phyloP scores from a whole-genome alignment of 2,888 invertebrate species.

The Erebia ligea region DNA sequence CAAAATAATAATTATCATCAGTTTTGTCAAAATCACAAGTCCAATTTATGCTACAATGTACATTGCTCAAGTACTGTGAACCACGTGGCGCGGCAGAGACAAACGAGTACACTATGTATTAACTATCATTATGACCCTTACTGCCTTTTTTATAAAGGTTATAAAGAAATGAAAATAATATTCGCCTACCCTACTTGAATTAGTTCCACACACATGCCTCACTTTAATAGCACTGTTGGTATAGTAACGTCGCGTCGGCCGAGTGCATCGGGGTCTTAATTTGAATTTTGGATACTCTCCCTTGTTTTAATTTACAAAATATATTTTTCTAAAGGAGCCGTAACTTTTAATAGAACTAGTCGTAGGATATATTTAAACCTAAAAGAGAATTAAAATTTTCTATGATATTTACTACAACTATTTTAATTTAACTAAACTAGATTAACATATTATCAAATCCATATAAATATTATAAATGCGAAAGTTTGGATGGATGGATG shows the following conservation, averaged over 20 bases:
- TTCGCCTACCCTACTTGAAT: constrained; percentile 36
- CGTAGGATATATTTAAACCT: not conserved
- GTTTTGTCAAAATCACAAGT: constrained; percentile 12
- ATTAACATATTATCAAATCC: too few relatives aligned
- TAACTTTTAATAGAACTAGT: constrained; percentile 3
- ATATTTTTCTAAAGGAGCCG: constrained; percentile 4
- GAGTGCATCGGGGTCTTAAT: constrained; percentile 41
- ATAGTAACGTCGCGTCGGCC: constrained; percentile 41
- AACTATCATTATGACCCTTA: constrained; percentile 22
- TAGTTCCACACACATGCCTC: constrained; percentile 48
- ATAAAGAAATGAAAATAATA: constrained; percentile 15
- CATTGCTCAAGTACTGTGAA: constrained; percentile 26
- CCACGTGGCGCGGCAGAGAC: constrained; percentile 26
- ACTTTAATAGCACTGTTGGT: constrained; percentile 43
- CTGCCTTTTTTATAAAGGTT: constrained; percentile 24
- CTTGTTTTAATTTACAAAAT: constrained; percentile 26
- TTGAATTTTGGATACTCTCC: constrained; percentile 38
- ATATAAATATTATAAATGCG: too few relatives aligned
- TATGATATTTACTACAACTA: too few relatives aligned
- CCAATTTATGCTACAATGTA: constrained; percentile 24
- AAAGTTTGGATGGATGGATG: too few relatives aligned
- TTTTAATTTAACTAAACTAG: too few relatives aligned
- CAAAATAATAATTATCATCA: constrained; percentile 9
- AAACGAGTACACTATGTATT: constrained; percentile 16
- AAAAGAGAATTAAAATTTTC: too few relatives aligned